Percentiles rank a stretch among this genome's conserved stretches.
These are phyloP conservation scores for Spodoptera littoralis DNA, from an alignment of 2,888 invertebrate species.

Conservation along the genomic window DNA sequence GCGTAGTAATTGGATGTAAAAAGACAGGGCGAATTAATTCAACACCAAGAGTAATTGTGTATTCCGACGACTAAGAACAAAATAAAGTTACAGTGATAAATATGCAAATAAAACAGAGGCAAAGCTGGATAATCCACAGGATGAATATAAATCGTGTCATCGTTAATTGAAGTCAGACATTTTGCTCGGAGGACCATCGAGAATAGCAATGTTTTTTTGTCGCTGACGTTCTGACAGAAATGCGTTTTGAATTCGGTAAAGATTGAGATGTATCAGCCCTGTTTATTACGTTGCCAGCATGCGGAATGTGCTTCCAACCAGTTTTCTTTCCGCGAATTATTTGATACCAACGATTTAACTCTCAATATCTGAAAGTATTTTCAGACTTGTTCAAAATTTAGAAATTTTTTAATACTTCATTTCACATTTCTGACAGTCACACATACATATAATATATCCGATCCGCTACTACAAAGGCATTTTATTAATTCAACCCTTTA, in stretches of 20 bases:
- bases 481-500: slow-evolving; percentile 3
- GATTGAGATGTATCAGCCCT: too few species aligned
- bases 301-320: too few species aligned
- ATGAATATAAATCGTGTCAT: slow-evolving; percentile 77
- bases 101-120: slow-evolving; percentile 70
- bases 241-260: slow-evolving; percentile 41
- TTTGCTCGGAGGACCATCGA: slow-evolving; percentile 60
- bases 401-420: too few species aligned
- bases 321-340: too few species aligned
- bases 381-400: too few species aligned
- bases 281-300: too few species aligned
- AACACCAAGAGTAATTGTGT: slow-evolving; percentile 60
- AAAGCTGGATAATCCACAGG: slow-evolving; percentile 69
- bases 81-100: slow-evolving; percentile 69
- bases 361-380: too few species aligned
- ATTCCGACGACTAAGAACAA: slow-evolving; percentile 60
- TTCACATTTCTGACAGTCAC: too few species aligned
- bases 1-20: slow-evolving; percentile 56
- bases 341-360: too few species aligned
- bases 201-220: slow-evolving; percentile 65
- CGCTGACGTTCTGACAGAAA: slow-evolving; percentile 43
- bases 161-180: slow-evolving; percentile 74
- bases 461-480: too few species aligned
- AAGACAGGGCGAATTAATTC: slow-evolving; percentile 54
- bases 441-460: too few species aligned